A percentile compares a stretch with the other conserved stretches of the same genome.
Conservation (phyloP, 2,113 vertebrate genomes). For the Dipodomys spectabilis region DNA sequence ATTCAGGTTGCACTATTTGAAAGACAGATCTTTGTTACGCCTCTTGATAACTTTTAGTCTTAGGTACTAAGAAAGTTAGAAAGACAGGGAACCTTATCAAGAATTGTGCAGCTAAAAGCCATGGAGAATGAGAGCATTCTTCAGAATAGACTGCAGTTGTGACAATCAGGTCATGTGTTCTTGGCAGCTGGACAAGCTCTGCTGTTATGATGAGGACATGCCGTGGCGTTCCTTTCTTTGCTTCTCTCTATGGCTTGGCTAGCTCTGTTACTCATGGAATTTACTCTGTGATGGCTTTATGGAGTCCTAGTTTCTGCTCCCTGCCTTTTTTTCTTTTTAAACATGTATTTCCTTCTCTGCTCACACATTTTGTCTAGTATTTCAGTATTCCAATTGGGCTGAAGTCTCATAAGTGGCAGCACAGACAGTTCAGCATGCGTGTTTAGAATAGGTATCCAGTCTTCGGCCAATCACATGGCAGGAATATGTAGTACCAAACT, state of each 20-base stretch:
- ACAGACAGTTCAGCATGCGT: not conserved
- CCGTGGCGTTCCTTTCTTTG: not conserved
- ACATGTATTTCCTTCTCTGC: not conserved
- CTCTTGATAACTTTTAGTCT: not conserved
- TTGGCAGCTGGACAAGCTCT: not conserved
- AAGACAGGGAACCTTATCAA: not conserved
- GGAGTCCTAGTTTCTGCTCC: not conserved
- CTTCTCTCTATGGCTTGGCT: not conserved
- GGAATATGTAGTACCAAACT: not conserved
- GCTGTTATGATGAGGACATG: rapidly evolving
- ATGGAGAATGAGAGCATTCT: not conserved
- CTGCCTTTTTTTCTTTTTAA: not conserved
- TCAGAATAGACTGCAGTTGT: not conserved
- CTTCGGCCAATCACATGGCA: not conserved
- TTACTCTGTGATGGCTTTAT: not conserved
- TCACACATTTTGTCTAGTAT: not conserved
- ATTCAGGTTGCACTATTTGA: not conserved
- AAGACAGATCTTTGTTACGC: not conserved
- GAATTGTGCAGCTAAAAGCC: not conserved
- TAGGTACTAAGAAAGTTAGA: not conserved
- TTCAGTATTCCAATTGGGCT: not conserved
- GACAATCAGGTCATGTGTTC: not conserved
- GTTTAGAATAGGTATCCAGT: not conserved
- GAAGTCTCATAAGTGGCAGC: not conserved
- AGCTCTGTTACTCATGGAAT: not conserved